phyloP scores from a whole-genome alignment of 2,113 vertebrate genomes.

The Entelurus aequoreus region DNA sequence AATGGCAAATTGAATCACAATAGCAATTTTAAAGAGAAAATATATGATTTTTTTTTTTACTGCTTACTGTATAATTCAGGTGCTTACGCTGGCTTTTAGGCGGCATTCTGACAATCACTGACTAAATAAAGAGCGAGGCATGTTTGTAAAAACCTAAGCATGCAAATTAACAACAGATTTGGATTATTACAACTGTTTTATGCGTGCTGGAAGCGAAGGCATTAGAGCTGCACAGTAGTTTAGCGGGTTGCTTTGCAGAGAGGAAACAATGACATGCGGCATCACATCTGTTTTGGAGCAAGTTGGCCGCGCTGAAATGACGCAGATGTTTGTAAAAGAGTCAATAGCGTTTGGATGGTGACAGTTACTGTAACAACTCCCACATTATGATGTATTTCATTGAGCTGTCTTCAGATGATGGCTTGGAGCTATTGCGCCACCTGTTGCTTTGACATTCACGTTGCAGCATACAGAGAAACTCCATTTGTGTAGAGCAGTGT shows the following conservation, averaged over 20 bases:
- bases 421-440: too few relatives aligned
- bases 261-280: background rate
- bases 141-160: background rate
- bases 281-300: conserved; percentile 6
- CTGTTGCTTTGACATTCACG: too few relatives aligned
- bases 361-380: background rate
- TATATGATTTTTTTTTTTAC: too few relatives aligned
- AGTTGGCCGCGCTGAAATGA: conserved; percentile 12
- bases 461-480: too few relatives aligned
- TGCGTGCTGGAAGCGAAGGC: background rate
- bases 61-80: background rate
- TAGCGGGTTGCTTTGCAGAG: background rate
- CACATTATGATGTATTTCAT: too few relatives aligned
- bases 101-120: background rate
- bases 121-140: background rate
- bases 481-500: too few relatives aligned
- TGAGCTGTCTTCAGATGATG: too few relatives aligned
- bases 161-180: background rate
- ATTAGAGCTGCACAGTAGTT: background rate
- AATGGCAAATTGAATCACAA: too few relatives aligned
- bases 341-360: conserved; percentile 14
- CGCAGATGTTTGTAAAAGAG: conserved; percentile 18
- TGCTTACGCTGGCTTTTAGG: background rate
- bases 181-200: background rate
- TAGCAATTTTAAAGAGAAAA: too few relatives aligned